Conservation (phyloP, 2,113 vertebrate genomes). For the Ancistrus triradiatus region DNA sequence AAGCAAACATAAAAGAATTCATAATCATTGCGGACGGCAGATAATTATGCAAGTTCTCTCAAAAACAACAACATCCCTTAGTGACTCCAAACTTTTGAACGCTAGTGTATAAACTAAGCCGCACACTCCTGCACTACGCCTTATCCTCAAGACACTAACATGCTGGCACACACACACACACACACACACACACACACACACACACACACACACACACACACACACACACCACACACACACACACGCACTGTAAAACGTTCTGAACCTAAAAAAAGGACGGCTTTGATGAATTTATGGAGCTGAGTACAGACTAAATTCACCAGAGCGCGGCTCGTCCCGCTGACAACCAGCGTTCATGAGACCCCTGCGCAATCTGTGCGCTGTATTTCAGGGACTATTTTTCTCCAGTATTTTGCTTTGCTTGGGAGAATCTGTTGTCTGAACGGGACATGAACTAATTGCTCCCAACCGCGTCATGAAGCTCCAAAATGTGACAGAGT, state of each 20-base stretch:
- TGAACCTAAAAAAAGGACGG: neutral
- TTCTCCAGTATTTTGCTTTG: too few relatives aligned
- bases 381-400: neutral
- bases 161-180: too few relatives aligned
- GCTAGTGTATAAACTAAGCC: too few relatives aligned
- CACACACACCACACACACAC: conserved; percentile 1
- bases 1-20: too few relatives aligned
- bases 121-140: too few relatives aligned
- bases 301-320: neutral
- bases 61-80: too few relatives aligned
- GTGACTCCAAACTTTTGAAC: too few relatives aligned
- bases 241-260: conserved; percentile 1
- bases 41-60: too few relatives aligned
- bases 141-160: too few relatives aligned
- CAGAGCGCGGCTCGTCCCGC: neutral
- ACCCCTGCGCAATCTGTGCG: neutral
- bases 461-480: conserved; percentile 1
- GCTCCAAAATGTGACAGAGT: neutral
- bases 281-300: neutral
- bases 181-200: too few relatives aligned
- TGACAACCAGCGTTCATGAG: neutral
- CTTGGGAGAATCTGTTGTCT: neutral
- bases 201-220: conserved; percentile 10
- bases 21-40: too few relatives aligned
- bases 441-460: conserved; percentile 3